Percentiles rank a stretch among this genome's conserved stretches.
These are phyloP conservation scores for Eumaeus atala DNA, from an alignment of 1,140 invertebrate species.

Conservation along the genomic window DNA sequence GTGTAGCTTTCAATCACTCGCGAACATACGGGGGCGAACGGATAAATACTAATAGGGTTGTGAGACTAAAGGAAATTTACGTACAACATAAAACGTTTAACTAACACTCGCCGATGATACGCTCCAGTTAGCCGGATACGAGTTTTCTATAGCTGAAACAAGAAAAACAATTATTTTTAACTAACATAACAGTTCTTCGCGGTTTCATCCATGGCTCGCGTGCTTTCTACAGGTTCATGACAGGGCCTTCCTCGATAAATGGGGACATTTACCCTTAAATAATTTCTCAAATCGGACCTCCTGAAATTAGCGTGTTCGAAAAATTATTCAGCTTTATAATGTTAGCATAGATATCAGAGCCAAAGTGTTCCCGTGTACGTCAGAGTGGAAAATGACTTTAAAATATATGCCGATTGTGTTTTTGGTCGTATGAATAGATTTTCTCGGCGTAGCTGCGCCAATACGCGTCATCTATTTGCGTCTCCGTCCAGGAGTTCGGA, in stretches of 20 bases:
- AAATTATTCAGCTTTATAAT: too few species aligned
- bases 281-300: too few species aligned
- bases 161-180: constrained; percentile 22
- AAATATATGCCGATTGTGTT: constrained; percentile 14
- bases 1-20: constrained; percentile 66
- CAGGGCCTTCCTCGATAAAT: too few species aligned
- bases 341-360: too few species aligned
- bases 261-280: too few species aligned
- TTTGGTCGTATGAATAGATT: too few species aligned
- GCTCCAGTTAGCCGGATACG: constrained; percentile 48
- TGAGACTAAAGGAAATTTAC: constrained; percentile 51
- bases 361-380: too few species aligned
- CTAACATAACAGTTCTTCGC: too few species aligned
- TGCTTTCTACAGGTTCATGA: too few species aligned
- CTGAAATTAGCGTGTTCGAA: too few species aligned
- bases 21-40: constrained; percentile 56
- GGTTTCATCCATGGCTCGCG: too few species aligned
- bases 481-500: constrained; percentile 37
- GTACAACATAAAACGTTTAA: constrained; percentile 55
- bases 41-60: constrained; percentile 59
- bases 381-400: not conserved
- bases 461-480: constrained; percentile 54
- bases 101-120: constrained; percentile 55
- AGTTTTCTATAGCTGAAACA: constrained; percentile 68
- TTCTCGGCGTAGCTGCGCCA: constrained; percentile 28